Evolutionary conservation across 2,888 invertebrate genomes (phyloP).

Genomic region (Eupithecia abbreviata): DNA sequence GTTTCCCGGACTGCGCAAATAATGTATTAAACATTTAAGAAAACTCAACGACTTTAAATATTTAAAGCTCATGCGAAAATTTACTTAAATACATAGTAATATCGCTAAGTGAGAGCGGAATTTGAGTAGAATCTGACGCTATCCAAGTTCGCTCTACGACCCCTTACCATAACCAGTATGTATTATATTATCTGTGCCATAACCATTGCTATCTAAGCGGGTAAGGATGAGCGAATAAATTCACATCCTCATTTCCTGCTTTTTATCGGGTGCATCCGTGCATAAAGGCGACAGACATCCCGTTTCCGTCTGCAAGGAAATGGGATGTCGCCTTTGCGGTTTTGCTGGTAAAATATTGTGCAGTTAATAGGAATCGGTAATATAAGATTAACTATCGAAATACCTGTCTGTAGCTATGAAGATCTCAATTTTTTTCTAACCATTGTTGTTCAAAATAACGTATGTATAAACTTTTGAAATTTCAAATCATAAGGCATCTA

Average conservation of each 20-base stretch:
- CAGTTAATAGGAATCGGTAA: background rate
- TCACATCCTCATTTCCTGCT: constrained; percentile 10
- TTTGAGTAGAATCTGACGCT: background rate
- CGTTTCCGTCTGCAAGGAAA: too few species aligned
- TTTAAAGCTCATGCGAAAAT: background rate
- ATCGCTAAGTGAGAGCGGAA: background rate
- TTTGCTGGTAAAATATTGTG: background rate
- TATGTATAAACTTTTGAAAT: constrained; percentile 24
- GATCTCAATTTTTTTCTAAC: constrained; percentile 17
- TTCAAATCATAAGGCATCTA: constrained; percentile 23
- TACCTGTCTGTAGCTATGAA: too few species aligned
- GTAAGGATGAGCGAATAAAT: constrained; percentile 15
- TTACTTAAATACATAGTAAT: background rate
- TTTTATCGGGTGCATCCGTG: background rate
- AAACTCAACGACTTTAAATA: too few species aligned
- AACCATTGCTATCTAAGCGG: constrained; percentile 10
- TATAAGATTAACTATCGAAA: too few species aligned
- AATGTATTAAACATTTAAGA: too few species aligned
- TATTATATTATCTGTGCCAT: too few species aligned
- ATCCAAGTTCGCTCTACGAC: background rate
- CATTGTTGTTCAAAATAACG: constrained; percentile 23
- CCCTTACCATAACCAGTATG: constrained; percentile 8
- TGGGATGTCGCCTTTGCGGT: background rate
- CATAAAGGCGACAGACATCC: background rate
- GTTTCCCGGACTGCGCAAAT: background rate